Percentiles rank a stretch among this genome's conserved stretches.
Evolutionary conservation across 2,888 invertebrate species (phyloP).

Genomic region (Stictocephala bisonia): DNA sequence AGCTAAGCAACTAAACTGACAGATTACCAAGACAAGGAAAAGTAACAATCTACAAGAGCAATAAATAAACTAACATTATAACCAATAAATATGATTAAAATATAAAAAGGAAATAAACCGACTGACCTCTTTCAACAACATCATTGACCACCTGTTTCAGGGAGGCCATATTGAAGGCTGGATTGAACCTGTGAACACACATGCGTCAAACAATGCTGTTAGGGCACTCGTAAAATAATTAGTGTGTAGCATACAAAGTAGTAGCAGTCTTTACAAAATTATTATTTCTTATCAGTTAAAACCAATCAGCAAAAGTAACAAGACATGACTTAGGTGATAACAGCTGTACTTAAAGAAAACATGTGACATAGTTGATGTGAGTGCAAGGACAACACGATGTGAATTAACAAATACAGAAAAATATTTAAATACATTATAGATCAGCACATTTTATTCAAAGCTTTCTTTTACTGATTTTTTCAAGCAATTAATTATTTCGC

Average conservation of each 20-base stretch:
- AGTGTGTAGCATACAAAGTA: constrained; percentile 3
- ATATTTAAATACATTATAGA: no score
- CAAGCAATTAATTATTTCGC: no score
- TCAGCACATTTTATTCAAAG: no score
- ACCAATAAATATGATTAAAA: constrained; percentile 8
- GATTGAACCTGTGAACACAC: constrained; percentile 82
- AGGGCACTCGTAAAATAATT: constrained; percentile 1
- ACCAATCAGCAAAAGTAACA: neutral
- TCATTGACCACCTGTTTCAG: constrained; percentile 95
- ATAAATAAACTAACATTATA: neutral
- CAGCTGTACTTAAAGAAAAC: no score
- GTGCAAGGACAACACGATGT: no score
- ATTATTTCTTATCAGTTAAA: neutral
- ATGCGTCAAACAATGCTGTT: constrained; percentile 35
- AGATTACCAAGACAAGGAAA: no score
- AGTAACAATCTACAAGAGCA: no score
- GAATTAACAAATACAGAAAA: no score
- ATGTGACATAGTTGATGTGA: no score
- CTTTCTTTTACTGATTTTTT: no score
- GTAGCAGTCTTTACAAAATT: neutral
- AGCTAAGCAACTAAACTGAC: neutral
- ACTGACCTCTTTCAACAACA: constrained; percentile 91
- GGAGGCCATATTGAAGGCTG: constrained; percentile 92
- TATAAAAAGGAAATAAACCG: no score
- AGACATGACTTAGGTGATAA: no score